These are phyloP conservation scores for Gymnothorax reevesii DNA, from an alignment of 2,797 vertebrate genomes.

Conservation along the genomic window DNA sequence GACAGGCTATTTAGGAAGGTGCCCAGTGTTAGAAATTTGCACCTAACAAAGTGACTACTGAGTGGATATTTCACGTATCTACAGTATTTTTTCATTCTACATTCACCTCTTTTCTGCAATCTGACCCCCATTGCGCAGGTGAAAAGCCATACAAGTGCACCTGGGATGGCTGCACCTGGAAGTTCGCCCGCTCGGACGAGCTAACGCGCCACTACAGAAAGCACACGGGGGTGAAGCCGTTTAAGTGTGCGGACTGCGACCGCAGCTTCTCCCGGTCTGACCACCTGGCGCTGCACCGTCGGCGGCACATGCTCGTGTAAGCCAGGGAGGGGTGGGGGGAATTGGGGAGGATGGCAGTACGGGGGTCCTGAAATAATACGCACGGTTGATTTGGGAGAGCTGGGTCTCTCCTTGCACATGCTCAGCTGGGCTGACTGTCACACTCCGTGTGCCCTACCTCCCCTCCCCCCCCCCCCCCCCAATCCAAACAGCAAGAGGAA, in stretches of 20 bases:
- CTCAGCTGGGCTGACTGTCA: constrained; percentile 79
- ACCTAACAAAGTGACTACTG: too few species aligned
- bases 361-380: background rate
- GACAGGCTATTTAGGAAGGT: too few species aligned
- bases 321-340: constrained; percentile 46
- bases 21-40: too few species aligned
- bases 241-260: constrained; percentile 88
- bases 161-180: constrained; percentile 89
- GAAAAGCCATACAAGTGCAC: constrained; percentile 89
- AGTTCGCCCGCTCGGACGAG: constrained; percentile 87
- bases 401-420: constrained; percentile 71
- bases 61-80: too few species aligned
- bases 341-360: background rate
- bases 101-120: constrained; percentile 40
- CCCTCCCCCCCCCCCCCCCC: constrained; percentile 52
- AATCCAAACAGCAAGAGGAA: background rate
- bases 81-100: background rate
- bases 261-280: constrained; percentile 88
- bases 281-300: constrained; percentile 85
- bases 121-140: constrained; percentile 62
- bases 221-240: constrained; percentile 88
- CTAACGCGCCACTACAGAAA: constrained; percentile 88
- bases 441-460: constrained; percentile 51
- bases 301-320: constrained; percentile 85
- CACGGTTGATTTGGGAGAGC: constrained; percentile 63